Conservation (phyloP, 2,113 vertebrate species). For the Bostrychus sinensis region DNA sequence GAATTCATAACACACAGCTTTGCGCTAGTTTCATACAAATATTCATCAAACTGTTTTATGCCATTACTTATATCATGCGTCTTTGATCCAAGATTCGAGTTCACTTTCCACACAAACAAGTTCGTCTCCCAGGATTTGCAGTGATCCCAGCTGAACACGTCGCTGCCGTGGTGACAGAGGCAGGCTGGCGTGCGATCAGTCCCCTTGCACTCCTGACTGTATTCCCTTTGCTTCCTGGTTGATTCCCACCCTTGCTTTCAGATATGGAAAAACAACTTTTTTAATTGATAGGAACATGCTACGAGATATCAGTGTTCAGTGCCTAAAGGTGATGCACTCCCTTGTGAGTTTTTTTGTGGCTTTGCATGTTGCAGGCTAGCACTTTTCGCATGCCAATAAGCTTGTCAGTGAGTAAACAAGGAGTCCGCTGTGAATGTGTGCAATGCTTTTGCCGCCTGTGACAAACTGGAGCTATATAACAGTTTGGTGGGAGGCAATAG, state of each 20-base stretch:
- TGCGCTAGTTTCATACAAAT: not conserved
- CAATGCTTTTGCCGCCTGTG: constrained; percentile 5
- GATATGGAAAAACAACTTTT: constrained; percentile 60
- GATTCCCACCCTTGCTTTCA: constrained; percentile 47
- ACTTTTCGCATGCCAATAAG: constrained; percentile 49
- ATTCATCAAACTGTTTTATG: constrained; percentile 12
- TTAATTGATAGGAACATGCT: constrained; percentile 50
- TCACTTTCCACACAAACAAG: constrained; percentile 19
- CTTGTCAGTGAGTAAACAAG: constrained; percentile 31
- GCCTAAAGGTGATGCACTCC: constrained; percentile 33
- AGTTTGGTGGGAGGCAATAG: constrained; percentile 3
- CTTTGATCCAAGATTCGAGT: constrained; percentile 32
- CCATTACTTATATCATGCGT: not conserved
- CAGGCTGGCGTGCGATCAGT: constrained; percentile 39
- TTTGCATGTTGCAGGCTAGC: constrained; percentile 29
- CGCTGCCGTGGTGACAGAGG: constrained; percentile 56
- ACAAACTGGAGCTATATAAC: not conserved
- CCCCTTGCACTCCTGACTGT: constrained; percentile 29
- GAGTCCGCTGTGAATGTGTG: not conserved
- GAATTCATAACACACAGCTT: not conserved
- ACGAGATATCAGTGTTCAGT: constrained; percentile 17
- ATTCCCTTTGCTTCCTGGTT: constrained; percentile 53
- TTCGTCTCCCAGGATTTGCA: constrained; percentile 27
- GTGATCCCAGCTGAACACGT: constrained; percentile 43
- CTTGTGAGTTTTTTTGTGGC: constrained; percentile 2